Conservation (phyloP, 2,888 invertebrate species). For the Diadromus collaris region DNA sequence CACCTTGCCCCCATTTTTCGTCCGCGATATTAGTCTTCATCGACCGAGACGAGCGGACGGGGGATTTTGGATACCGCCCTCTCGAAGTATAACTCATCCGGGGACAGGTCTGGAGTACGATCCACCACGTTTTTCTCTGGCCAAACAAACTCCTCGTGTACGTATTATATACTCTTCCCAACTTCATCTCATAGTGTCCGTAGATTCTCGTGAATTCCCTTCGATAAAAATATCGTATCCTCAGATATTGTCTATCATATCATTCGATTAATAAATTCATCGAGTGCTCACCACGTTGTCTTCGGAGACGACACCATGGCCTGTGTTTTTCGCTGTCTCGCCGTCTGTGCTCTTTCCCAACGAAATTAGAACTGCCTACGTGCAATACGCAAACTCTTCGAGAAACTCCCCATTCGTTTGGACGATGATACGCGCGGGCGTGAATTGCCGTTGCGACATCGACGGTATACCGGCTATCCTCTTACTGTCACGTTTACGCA, state of each 20-base stretch:
- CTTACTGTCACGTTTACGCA: slow-evolving; percentile 34
- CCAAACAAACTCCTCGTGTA: not conserved
- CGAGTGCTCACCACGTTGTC: slow-evolving; percentile 27
- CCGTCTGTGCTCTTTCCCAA: slow-evolving; percentile 47
- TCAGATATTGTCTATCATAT: no score
- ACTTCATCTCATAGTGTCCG: not conserved
- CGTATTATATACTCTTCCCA: not conserved
- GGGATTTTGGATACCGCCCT: slow-evolving; percentile 39
- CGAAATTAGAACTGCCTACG: slow-evolving; percentile 61
- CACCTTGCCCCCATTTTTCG: slow-evolving; percentile 63
- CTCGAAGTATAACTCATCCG: slow-evolving; percentile 48
- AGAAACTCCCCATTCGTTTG: slow-evolving; percentile 36
- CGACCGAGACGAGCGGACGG: slow-evolving; percentile 46
- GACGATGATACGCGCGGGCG: slow-evolving; percentile 21
- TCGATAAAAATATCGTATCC: no score
- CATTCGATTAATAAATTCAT: not conserved
- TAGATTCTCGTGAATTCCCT: not conserved
- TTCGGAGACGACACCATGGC: slow-evolving; percentile 26
- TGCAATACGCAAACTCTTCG: slow-evolving; percentile 18
- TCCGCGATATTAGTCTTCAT: slow-evolving; percentile 59
- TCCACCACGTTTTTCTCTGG: slow-evolving; percentile 13
- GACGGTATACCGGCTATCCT: slow-evolving; percentile 21
- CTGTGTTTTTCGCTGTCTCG: slow-evolving; percentile 5
- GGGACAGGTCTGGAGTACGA: slow-evolving; percentile 40
- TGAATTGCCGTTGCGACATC: slow-evolving; percentile 46